Evolutionary conservation across 2,888 invertebrate genomes (phyloP).

Genomic region (Thera britannica): DNA sequence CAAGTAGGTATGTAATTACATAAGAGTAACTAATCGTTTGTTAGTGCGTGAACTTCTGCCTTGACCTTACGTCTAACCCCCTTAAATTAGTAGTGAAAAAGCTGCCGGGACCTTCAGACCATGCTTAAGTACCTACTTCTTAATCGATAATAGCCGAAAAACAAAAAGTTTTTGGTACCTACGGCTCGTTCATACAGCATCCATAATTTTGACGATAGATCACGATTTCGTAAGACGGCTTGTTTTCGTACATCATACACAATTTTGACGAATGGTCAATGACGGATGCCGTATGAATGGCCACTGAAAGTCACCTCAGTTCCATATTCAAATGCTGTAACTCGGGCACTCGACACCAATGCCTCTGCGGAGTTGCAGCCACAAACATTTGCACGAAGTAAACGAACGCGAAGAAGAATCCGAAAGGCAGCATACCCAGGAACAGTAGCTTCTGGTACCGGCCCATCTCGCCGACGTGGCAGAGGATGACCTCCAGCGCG

Average conservation of each 20-base stretch:
- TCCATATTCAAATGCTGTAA: slow-evolving; percentile 60
- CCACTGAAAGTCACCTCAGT: slow-evolving; percentile 55
- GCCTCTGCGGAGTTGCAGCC: slow-evolving; percentile 67
- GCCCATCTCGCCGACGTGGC: slow-evolving; percentile 71
- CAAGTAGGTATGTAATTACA: not conserved
- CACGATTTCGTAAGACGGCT: no score
- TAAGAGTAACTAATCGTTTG: not conserved
- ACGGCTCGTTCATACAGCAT: no score
- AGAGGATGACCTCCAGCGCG: slow-evolving; percentile 64
- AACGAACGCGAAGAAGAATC: slow-evolving; percentile 71
- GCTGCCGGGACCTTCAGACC: not conserved
- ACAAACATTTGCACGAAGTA: slow-evolving; percentile 79
- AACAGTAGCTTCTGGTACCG: slow-evolving; percentile 72
- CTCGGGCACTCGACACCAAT: slow-evolving; percentile 74
- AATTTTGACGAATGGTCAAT: no score
- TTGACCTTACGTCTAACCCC: not conserved
- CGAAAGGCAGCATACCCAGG: slow-evolving; percentile 69
- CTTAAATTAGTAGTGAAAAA: no score
- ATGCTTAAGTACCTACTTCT: not conserved
- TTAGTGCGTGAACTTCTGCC: not conserved
- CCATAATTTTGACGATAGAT: no score
- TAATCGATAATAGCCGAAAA: no score
- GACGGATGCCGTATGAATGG: not conserved
- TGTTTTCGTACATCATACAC: no score
- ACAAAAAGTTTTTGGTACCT: no score